Percentiles rank a stretch among this genome's conserved stretches.
Conservation (phyloP, 1,140 invertebrate genomes). For the Lerema accius region DNA sequence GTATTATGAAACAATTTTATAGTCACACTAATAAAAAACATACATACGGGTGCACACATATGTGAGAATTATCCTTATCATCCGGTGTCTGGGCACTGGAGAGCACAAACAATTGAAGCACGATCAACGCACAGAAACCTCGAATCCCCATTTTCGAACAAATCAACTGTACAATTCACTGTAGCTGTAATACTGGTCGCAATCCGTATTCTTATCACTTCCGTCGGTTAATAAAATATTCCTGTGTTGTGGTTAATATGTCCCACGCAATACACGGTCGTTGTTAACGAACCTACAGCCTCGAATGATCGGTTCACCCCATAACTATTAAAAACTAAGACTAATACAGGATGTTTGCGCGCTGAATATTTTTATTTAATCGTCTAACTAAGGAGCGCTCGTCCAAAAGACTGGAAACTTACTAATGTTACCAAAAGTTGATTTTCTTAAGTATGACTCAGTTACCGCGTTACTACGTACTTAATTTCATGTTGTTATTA, state of each 20-base stretch:
- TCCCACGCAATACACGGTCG: slow-evolving; percentile 35
- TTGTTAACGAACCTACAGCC: slow-evolving; percentile 7
- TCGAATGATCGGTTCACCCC: slow-evolving; percentile 28
- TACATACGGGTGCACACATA: slow-evolving; percentile 19
- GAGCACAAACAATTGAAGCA: slow-evolving; percentile 13
- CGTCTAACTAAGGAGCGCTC: too few species aligned
- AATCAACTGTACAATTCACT: slow-evolving; percentile 12
- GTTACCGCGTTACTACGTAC: too few species aligned
- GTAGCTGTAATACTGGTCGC: too few species aligned
- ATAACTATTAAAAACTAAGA: slow-evolving; percentile 30
- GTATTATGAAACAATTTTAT: too few species aligned
- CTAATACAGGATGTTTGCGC: slow-evolving; percentile 40
- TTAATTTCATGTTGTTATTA: too few species aligned
- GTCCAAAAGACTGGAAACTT: slow-evolving; percentile 2
- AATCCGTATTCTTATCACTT: slow-evolving; percentile 36
- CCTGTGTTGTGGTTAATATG: slow-evolving; percentile 6
- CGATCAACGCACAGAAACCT: slow-evolving; percentile 17
- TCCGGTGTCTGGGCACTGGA: too few species aligned
- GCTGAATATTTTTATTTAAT: slow-evolving; percentile 37
- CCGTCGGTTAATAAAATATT: slow-evolving; percentile 35
- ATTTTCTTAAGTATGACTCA: too few species aligned
- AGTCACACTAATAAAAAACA: background rate
- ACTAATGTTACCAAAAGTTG: slow-evolving; percentile 13
- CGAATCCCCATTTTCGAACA: slow-evolving; percentile 12
- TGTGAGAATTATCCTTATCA: slow-evolving; percentile 8